Percentiles rank a stretch among this genome's conserved stretches.
Evolutionary conservation across 2,888 invertebrate genomes (phyloP).

Genomic region (Limulus polyphemus): DNA sequence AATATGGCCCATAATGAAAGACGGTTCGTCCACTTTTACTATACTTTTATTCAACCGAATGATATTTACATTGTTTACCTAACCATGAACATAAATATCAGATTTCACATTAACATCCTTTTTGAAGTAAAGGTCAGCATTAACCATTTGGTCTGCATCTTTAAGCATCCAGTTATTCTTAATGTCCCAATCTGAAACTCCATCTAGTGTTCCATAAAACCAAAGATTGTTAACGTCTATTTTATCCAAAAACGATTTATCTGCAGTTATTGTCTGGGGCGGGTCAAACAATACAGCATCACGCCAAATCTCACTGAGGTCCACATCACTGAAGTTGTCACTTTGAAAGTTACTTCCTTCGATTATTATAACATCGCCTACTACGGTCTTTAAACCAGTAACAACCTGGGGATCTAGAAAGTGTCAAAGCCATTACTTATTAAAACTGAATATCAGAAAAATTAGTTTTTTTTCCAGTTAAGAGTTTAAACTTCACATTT

Average conservation of each 20-base stretch:
- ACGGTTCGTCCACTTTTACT: constrained; percentile 15
- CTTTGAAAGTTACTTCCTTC: constrained; percentile 8
- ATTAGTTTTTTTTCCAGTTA: neutral
- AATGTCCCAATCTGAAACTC: constrained; percentile 15
- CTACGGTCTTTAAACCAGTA: constrained; percentile 6
- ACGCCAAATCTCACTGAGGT: constrained; percentile 13
- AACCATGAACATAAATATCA: constrained; percentile 8
- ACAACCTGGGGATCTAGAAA: too few relatives aligned
- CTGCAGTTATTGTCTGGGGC: constrained; percentile 14
- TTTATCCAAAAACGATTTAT: constrained; percentile 7
- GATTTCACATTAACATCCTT: constrained; percentile 3
- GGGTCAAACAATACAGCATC: constrained; percentile 18
- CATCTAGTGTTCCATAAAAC: constrained; percentile 15
- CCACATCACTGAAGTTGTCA: constrained; percentile 11
- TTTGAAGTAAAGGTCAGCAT: constrained; percentile 9
- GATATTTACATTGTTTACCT: constrained; percentile 15
- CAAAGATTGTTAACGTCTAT: constrained; percentile 8
- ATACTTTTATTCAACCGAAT: constrained; percentile 7
- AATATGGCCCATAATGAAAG: constrained; percentile 6
- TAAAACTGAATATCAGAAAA: constrained; percentile 7
- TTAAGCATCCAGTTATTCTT: constrained; percentile 19
- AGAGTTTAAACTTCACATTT: neutral
- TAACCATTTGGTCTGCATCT: constrained; percentile 11
- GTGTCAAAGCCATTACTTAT: too few relatives aligned
- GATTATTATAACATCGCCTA: constrained; percentile 10